Evolutionary conservation across 2,888 invertebrate genomes (phyloP).

Genomic region (Beris morrisii): DNA sequence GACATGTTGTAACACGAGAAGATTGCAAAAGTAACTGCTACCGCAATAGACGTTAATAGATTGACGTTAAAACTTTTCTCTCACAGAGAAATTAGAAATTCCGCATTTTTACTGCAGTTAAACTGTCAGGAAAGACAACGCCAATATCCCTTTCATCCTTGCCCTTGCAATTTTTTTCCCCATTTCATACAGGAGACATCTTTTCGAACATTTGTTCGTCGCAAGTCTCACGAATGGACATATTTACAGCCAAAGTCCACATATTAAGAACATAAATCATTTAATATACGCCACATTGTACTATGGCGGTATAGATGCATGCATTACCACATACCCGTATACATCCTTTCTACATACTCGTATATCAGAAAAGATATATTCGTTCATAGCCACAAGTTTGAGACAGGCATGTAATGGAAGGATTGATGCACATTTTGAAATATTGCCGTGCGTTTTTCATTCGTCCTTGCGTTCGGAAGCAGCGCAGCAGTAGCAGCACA

Average conservation of each 20-base stretch:
- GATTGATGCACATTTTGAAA: conserved; percentile 40
- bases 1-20: too few relatives aligned
- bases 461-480: conserved; percentile 31
- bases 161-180: conserved; percentile 15
- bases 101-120: conserved; percentile 27
- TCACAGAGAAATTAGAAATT: conserved; percentile 23
- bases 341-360: too few relatives aligned
- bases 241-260: conserved; percentile 36
- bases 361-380: conserved; percentile 29
- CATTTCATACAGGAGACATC: conserved; percentile 18
- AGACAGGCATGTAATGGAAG: conserved; percentile 38
- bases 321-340: too few relatives aligned
- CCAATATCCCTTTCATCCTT: conserved; percentile 21
- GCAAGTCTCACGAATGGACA: conserved; percentile 19
- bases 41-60: too few relatives aligned
- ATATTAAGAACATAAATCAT: conserved; percentile 40
- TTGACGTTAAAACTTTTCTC: conserved; percentile 26
- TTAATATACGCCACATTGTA: conserved; percentile 28
- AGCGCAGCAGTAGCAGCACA: conserved; percentile 7
- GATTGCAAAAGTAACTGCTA: too few relatives aligned
- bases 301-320: too few relatives aligned
- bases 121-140: conserved; percentile 29
- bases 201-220: conserved; percentile 25
- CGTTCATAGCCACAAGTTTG: conserved; percentile 36
- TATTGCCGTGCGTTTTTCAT: conserved; percentile 39